These are phyloP conservation scores for Ptilorrhoa leucosticta DNA, from an alignment of 2,113 vertebrate species.

Conservation along the genomic window DNA sequence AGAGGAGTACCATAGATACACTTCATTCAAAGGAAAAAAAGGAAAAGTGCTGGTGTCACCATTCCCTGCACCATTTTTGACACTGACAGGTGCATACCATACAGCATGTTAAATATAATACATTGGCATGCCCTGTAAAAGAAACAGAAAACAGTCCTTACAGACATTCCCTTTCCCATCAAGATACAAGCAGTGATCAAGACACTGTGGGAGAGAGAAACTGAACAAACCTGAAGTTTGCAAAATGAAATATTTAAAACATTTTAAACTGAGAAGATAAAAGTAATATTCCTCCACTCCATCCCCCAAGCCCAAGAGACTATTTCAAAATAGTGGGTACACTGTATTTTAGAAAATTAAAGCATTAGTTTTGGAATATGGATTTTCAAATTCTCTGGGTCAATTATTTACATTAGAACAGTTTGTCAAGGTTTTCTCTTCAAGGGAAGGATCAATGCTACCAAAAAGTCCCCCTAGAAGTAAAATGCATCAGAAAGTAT, in stretches of 20 bases:
- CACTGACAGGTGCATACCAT: not conserved
- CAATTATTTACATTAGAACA: not conserved
- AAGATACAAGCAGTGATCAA: not conserved
- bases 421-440: not conserved
- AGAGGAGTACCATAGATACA: not conserved
- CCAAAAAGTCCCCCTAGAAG: not conserved
- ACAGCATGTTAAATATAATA: not conserved
- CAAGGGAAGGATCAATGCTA: not conserved
- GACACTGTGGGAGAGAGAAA: not conserved
- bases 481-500: not conserved
- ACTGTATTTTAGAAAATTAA: not conserved
- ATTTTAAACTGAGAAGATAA: not conserved
- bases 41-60: not conserved
- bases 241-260: not conserved
- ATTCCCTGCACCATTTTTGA: not conserved
- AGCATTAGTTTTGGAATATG: not conserved
- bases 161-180: not conserved
- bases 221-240: not conserved
- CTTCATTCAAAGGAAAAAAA: not conserved
- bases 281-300: not conserved
- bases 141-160: not conserved
- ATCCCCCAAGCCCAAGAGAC: accelerated
- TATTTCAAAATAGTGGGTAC: not conserved
- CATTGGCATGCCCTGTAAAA: not conserved
- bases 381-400: not conserved